Evolutionary conservation across 1,140 invertebrate species (phyloP).

Genomic region (Atopsyche davidsoni): DNA sequence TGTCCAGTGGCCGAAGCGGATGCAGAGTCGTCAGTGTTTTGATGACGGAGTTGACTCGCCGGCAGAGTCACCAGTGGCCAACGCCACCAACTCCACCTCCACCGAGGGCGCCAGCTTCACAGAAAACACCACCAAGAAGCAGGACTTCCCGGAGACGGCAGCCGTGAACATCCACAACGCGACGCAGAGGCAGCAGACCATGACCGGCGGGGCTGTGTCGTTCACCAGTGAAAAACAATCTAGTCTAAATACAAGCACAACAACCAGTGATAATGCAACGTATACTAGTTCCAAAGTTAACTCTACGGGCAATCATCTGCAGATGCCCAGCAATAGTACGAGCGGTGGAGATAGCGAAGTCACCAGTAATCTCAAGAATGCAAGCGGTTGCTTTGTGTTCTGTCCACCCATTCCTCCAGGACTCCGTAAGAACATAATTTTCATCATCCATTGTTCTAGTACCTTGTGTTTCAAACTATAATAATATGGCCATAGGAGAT

Average conservation of each 20-base stretch:
- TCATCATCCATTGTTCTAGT: not conserved
- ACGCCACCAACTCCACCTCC: conserved; percentile 7
- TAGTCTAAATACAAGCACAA: no score
- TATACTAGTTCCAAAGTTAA: not conserved
- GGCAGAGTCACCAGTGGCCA: not conserved
- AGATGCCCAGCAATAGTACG: no score
- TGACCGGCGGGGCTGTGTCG: not conserved
- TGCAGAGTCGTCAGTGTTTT: conserved; percentile 25
- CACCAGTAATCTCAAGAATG: conserved; percentile 7
- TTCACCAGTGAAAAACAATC: not conserved
- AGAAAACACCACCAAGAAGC: conserved; percentile 11
- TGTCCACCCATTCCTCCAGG: conserved; percentile 25
- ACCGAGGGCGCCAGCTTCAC: not conserved
- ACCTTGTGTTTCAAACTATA: no score
- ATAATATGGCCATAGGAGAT: no score
- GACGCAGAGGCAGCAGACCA: conserved; percentile 7
- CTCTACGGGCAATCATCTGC: no score
- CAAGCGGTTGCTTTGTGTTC: conserved; percentile 13
- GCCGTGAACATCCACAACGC: conserved; percentile 12
- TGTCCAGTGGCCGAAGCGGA: conserved; percentile 25
- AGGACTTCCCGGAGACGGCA: not conserved
- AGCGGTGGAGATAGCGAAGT: conserved; percentile 15
- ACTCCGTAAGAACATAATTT: conserved; percentile 13
- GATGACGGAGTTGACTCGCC: conserved; percentile 13
- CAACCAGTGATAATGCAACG: conserved; percentile 2